phyloP scores from a whole-genome alignment of 2,888 invertebrate genomes.

The Volucella inanis region DNA sequence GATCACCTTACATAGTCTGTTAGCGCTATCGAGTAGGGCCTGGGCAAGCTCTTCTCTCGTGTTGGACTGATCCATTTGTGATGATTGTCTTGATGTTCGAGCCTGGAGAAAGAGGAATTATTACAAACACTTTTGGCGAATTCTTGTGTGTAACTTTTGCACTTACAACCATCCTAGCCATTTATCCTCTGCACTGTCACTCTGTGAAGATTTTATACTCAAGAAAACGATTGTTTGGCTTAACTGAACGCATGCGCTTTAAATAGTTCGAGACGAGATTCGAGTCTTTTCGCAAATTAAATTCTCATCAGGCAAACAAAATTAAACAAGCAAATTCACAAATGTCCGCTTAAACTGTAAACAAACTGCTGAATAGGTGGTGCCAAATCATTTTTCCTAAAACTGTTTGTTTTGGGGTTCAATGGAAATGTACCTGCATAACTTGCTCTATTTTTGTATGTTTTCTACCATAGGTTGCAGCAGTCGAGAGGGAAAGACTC shows the following conservation, averaged over 20 bases:
- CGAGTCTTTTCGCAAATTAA: not conserved
- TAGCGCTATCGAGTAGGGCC: slow-evolving; percentile 45
- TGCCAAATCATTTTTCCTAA: slow-evolving; percentile 6
- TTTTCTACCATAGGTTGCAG: too few relatives aligned
- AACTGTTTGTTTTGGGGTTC: too few relatives aligned
- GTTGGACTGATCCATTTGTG: slow-evolving; percentile 47
- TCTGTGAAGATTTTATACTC: not conserved
- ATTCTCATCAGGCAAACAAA: not conserved
- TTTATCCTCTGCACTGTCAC: not conserved
- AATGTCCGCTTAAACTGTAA: slow-evolving; percentile 6
- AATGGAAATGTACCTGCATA: too few relatives aligned
- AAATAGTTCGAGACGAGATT: not conserved
- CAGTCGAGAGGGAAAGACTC: too few relatives aligned
- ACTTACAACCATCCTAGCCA: slow-evolving; percentile 45
- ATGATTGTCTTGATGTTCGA: not conserved
- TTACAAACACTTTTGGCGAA: not conserved
- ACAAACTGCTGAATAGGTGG: slow-evolving; percentile 43
- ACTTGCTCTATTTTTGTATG: too few relatives aligned
- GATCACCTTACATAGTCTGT: slow-evolving; percentile 48
- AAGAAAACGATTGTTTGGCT: not conserved
- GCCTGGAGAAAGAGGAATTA: slow-evolving; percentile 1
- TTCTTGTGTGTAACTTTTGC: slow-evolving; percentile 1
- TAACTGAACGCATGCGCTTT: slow-evolving; percentile 10
- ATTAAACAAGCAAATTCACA: not conserved
- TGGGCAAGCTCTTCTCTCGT: slow-evolving; percentile 64